Percentiles rank a stretch among this genome's conserved stretches.
Conservation (phyloP, 1,140 invertebrate species). For the Archivesica marissinica region DNA sequence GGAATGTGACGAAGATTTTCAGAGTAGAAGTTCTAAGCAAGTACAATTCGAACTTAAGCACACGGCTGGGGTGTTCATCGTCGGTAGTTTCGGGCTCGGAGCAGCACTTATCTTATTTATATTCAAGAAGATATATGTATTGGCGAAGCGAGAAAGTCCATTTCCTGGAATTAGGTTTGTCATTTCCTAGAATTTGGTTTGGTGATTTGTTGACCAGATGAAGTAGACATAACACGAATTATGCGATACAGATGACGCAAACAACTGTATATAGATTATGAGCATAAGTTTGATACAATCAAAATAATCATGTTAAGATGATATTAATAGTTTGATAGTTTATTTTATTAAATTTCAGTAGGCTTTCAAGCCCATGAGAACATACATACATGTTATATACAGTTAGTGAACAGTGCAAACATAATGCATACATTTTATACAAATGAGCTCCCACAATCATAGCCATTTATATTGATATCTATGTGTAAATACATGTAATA, state of each 20-base stretch:
- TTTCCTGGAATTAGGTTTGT: slow-evolving; percentile 10
- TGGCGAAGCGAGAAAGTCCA: slow-evolving; percentile 33
- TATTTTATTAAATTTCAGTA: too few relatives aligned
- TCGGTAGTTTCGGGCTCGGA: slow-evolving; percentile 71
- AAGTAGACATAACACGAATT: background rate
- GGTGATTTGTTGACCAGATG: background rate
- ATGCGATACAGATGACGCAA: background rate
- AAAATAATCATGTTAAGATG: background rate
- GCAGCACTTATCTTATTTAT: slow-evolving; percentile 75
- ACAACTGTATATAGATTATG: background rate
- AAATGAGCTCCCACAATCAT: too few relatives aligned
- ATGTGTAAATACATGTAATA: too few relatives aligned
- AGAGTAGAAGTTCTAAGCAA: slow-evolving; percentile 64
- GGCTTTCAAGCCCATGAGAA: too few relatives aligned
- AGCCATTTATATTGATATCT: too few relatives aligned
- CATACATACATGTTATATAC: too few relatives aligned
- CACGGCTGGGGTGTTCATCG: slow-evolving; percentile 79
- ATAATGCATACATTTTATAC: too few relatives aligned
- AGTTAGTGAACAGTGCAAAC: too few relatives aligned
- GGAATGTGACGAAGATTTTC: slow-evolving; percentile 67
- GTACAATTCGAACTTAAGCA: slow-evolving; percentile 73
- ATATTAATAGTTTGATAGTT: background rate
- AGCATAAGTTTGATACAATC: background rate
- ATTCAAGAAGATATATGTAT: slow-evolving; percentile 77
- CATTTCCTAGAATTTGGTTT: background rate